Conservation (phyloP, 2,888 invertebrate species). For the Poecilus cupreus region DNA sequence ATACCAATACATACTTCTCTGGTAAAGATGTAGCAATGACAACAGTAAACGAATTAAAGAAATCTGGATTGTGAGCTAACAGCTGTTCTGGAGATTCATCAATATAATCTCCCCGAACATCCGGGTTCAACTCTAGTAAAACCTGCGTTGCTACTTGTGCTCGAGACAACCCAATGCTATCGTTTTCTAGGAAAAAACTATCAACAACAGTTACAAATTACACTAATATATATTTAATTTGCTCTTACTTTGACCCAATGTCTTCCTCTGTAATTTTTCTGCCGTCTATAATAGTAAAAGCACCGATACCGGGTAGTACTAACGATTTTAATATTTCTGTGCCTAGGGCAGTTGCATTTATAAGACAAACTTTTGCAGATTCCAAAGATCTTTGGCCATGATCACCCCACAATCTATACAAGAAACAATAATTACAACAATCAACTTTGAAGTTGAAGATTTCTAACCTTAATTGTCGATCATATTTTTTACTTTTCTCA, state of each 20-base stretch:
- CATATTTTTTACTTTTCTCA: conserved; percentile 84
- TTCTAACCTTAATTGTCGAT: conserved; percentile 78
- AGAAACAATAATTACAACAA: background rate
- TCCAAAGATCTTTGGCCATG: conserved; percentile 95
- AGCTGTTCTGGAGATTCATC: conserved; percentile 92
- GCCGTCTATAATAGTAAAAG: conserved; percentile 95
- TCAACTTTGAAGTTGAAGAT: background rate
- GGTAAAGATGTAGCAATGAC: conserved; percentile 88
- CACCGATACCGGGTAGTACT: conserved; percentile 94
- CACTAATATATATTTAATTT: conserved; percentile 20
- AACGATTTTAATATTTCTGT: conserved; percentile 97
- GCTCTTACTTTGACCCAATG: conserved; percentile 89
- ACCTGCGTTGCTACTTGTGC: conserved; percentile 89
- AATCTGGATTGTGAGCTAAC: conserved; percentile 88
- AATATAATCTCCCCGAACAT: conserved; percentile 94
- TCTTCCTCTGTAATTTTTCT: conserved; percentile 92
- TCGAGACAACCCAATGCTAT: conserved; percentile 87
- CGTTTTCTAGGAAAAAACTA: conserved; percentile 92
- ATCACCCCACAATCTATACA: conserved; percentile 94
- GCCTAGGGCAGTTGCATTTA: conserved; percentile 94
- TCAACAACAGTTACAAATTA: conserved; percentile 1
- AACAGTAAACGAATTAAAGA: conserved; percentile 90
- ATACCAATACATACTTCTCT: conserved; percentile 77
- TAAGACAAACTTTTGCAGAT: conserved; percentile 91
- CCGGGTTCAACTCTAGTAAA: conserved; percentile 92